Base-by-base conservation (phyloP, 1,140 invertebrate genomes). In the Rhizoglyphus robini region DNA sequence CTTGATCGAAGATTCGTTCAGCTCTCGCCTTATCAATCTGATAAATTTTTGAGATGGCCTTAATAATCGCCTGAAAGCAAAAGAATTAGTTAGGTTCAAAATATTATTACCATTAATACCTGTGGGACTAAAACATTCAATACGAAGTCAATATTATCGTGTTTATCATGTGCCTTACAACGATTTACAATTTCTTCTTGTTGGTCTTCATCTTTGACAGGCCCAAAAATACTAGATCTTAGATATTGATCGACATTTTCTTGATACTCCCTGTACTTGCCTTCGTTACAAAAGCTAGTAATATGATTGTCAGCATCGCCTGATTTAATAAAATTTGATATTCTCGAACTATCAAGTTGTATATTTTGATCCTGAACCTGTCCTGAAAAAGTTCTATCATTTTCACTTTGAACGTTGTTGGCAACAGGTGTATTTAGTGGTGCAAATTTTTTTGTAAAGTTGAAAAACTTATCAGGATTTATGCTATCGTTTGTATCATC, bases 171-270 rank as follows among this genome's bases (percentile, higher is more conserved):
- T n/a, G n/a, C n/a, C n/a, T n/a, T n/a, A n/a, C n/a, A n/a, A n/a
- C n/a, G n/a, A n/a, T n/a, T n/a, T n/a, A n/a, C n/a, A n/a, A 69
- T 15, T 34, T 65, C 63, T 48, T 69, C 67, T 46, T 65, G 68
- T 36, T 67, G 57, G 15, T 69, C 67, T 31, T 69, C 67, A 31
- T 69, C 67, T 27, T 65, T 58, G 41, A 69, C 60, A 1, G 68
- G 68, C 20, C 68, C 68, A 65, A 68, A 69, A 54, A 59, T 60
- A 32, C 41, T 32, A 23, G 29, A 13, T 65, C 23, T 34, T 59
- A 25, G 61, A 61, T 63, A 41, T 59, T 49, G 8, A 23, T 30
- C 62, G 67, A 58, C 47, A 27, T 38, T 68, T 54, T 58, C 54
- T 61, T 34, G 38, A 31, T 18, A 64, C 60, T n/a, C 38, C 34